Conservation (phyloP, 2,888 invertebrate species). For the Stenodema calcarata region DNA sequence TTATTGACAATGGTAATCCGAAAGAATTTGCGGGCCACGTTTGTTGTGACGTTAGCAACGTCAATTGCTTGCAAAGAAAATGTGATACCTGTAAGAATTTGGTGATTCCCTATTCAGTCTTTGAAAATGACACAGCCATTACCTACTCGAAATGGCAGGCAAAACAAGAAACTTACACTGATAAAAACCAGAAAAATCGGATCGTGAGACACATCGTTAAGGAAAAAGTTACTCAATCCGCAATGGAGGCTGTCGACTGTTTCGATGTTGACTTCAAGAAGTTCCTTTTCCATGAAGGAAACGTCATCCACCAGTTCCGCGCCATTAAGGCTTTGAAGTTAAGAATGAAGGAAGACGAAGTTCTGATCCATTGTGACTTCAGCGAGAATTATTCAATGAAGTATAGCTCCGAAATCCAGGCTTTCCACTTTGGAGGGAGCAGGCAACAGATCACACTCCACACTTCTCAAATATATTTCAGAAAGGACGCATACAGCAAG, state of each 20-base stretch:
- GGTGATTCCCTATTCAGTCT: constrained; percentile 4
- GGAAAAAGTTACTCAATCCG: constrained; percentile 23
- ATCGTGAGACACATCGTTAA: constrained; percentile 39
- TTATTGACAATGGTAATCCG: constrained; percentile 7
- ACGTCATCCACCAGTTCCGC: not conserved
- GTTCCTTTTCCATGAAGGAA: not conserved
- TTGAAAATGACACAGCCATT: not conserved
- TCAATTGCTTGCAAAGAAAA: constrained; percentile 23
- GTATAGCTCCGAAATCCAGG: not conserved
- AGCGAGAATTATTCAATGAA: not conserved
- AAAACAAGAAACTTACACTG: constrained; percentile 16
- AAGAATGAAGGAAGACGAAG: not conserved
- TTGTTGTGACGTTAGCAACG: constrained; percentile 34
- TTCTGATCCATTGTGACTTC: too few relatives aligned
- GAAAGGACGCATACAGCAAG: not conserved
- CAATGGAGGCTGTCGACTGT: too few relatives aligned
- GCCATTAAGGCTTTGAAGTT: not conserved
- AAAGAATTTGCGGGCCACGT: constrained; percentile 27
- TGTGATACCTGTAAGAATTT: not conserved
- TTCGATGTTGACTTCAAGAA: not conserved
- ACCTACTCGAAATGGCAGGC: constrained; percentile 32
- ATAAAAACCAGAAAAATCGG: constrained; percentile 32
- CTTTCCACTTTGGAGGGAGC: constrained; percentile 17
- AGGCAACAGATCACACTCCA: constrained; percentile 4
- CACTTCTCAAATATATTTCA: constrained; percentile 9